Percentiles rank a stretch among this genome's conserved stretches.
These are phyloP conservation scores for Temnopleurus reevesii DNA, from an alignment of 53 echinoderm and acorn worm genomes.

Conservation along the genomic window DNA sequence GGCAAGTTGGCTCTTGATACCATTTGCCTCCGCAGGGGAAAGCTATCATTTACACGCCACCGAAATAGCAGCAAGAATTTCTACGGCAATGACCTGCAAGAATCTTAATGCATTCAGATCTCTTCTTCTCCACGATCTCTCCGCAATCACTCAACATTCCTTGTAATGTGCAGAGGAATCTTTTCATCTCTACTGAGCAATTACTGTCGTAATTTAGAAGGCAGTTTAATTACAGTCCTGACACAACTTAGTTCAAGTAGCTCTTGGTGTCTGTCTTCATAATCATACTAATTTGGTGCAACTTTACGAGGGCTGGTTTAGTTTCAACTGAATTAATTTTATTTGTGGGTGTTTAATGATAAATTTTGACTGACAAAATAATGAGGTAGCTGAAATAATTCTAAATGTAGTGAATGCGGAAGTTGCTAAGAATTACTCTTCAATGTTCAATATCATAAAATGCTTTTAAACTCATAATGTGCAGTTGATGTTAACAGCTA, in stretches of 20 bases:
- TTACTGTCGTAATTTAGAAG: not conserved
- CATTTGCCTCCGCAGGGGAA: conserved; percentile 34
- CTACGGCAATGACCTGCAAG: conserved; percentile 20
- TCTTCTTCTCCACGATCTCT: not conserved
- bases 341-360: no score
- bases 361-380: no score
- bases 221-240: conserved; percentile 1
- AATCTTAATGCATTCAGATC: conserved; percentile 15
- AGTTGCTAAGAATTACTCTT: no score
- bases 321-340: no score
- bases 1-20: not conserved
- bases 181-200: not conserved
- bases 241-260: not conserved
- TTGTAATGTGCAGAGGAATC: not conserved
- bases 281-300: not conserved
- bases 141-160: not conserved
- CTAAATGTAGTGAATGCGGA: no score
- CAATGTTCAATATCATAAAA: no score
- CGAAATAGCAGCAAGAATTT: conserved; percentile 28
- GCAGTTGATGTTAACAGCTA: no score
- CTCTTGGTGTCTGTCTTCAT: not conserved
- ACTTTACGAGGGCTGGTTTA: not conserved
- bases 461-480: no score
- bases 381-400: no score
- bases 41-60: conserved; percentile 23